A percentile compares a stretch with the other conserved stretches of the same genome.
Conservation (phyloP, 1,140 invertebrate species). For the Ladona fulva region DNA sequence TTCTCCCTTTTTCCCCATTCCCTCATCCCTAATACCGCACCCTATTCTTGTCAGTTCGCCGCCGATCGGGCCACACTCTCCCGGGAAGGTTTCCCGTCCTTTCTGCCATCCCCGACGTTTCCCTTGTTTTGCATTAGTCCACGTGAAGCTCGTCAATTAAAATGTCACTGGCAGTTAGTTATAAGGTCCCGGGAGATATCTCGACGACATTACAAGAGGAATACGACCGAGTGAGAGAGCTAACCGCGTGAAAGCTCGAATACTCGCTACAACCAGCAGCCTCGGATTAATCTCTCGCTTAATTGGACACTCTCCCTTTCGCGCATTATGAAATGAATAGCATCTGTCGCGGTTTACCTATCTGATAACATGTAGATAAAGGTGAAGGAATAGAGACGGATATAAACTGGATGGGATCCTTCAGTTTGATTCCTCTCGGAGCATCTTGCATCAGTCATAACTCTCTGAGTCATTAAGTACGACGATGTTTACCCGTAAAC, state of each 20-base stretch:
- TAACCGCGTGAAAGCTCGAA: background rate
- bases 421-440: too few relatives aligned
- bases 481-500: too few relatives aligned
- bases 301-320: background rate
- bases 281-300: background rate
- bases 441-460: too few relatives aligned
- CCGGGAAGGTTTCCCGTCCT: background rate
- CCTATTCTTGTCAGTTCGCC: too few relatives aligned
- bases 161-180: background rate
- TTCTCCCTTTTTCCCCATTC: background rate
- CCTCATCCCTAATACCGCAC: too few relatives aligned
- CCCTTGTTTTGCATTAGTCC: background rate
- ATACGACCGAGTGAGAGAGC: background rate
- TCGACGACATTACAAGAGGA: background rate
- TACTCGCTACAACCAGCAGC: background rate
- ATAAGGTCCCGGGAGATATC: background rate
- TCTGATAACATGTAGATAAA: too few relatives aligned
- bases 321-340: background rate
- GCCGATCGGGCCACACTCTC: background rate
- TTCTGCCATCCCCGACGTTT: background rate
- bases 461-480: too few relatives aligned
- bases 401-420: too few relatives aligned
- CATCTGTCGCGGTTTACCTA: too few relatives aligned
- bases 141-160: slow-evolving; percentile 1
- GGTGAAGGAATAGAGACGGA: too few relatives aligned